phyloP scores from a whole-genome alignment of 53 echinoderm and acorn worm species.

The Apostichopus leukothele region DNA sequence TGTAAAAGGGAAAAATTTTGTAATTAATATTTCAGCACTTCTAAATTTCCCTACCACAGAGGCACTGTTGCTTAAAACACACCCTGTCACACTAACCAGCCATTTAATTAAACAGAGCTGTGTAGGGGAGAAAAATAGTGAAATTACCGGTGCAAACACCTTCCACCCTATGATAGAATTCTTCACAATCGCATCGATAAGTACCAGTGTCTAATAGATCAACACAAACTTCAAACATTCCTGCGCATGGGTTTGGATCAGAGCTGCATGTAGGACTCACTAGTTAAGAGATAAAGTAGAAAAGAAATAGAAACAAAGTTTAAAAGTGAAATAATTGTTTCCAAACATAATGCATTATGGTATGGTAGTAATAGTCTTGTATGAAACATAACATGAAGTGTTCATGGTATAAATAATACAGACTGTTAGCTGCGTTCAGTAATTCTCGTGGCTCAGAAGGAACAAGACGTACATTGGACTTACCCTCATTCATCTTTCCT shows the following conservation, averaged over 20 bases:
- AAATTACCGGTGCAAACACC: conserved; percentile 40
- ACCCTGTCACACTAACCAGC: too few species aligned
- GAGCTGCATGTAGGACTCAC: conserved; percentile 27
- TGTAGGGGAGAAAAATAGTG: too few species aligned
- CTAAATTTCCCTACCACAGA: too few species aligned
- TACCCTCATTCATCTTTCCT: too few species aligned
- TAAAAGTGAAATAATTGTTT: not conserved
- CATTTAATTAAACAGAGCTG: too few species aligned
- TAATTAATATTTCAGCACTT: too few species aligned
- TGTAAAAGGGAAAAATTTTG: too few species aligned
- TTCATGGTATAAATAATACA: not conserved
- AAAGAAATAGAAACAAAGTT: not conserved
- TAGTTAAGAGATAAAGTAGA: not conserved
- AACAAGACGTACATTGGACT: not conserved
- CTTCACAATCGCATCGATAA: conserved; percentile 17
- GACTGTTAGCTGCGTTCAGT: not conserved
- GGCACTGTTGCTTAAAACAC: too few species aligned
- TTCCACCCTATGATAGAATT: conserved; percentile 13
- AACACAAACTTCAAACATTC: conserved; percentile 14
- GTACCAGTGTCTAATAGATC: conserved; percentile 19
- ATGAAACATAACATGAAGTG: not conserved
- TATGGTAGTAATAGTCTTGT: not conserved
- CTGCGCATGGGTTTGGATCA: conserved; percentile 21
- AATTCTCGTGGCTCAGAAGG: not conserved
- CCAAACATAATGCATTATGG: too few species aligned